Evolutionary conservation across 2,113 vertebrate genomes (phyloP), one percentile per base, ranked within the genome.

Genomic region (Gobio gobio): DNA sequence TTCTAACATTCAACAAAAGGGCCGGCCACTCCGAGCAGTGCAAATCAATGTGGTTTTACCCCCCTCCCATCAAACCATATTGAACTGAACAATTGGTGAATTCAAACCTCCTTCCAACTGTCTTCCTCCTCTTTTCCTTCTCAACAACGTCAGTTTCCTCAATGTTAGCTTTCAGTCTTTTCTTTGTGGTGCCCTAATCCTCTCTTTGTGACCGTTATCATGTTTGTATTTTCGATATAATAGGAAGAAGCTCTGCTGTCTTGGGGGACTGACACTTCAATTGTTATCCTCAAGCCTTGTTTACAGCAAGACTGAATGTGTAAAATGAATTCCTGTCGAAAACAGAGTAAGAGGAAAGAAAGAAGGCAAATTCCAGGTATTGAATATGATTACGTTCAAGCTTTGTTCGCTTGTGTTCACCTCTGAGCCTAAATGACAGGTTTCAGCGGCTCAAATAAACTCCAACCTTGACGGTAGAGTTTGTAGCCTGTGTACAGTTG

Each of bases 171-270:
- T 87, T 89, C 91, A 88, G 86, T 86, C 43, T 74, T 84, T 73
- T 88, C 83, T 90, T 83, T 86, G 86, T 85, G 83, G 82, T 86
- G 88, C 88, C 76, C 89, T 94, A 94, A 95, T 95, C 94, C 92
- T 70, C 83, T 87, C 90, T 92, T 95, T 95, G 94, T 95, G 91
- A 92, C 59, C 51, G 88, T 85, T 88, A 93, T 93, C 92, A 90
- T 94, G 92, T 94, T 94, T 94, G 93, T 93, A 93, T 94, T 93
- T 92, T 85, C 85, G 87, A 93, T 91, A 92, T 93, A 94, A 95
- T 93, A 91, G 93, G 89, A 91, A 90, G 91, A 94, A 93, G 90
- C 88, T 88, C 78, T 70, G 89, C 88, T 90, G 93, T 93, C 92
- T 92, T 91, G 90, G 91, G 13, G 74, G 92, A 93, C 80, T 93